Base-by-base conservation (phyloP, 2,797 vertebrate species). In the Premnoplex brunnescens region DNA sequence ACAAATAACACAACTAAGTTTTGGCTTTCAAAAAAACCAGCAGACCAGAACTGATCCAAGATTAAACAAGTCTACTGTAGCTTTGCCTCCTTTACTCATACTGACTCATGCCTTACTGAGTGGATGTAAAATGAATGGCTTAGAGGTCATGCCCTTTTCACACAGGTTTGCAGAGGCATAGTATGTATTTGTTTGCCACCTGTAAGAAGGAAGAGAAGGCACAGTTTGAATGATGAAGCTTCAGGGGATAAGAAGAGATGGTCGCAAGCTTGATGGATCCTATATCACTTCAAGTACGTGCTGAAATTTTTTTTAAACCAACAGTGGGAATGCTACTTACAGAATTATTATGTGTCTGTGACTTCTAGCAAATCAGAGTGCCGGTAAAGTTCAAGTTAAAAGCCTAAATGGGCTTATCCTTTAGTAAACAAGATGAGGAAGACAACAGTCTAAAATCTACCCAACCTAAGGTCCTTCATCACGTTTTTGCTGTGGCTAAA, bases 261-360 rank as follows among this genome's bases (percentile, higher is more conserved):
- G 8, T 59, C 14, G 20, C 37, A 67, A 77, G 51, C 37, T 75
- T 90, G 41, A 39, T 56, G 74, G 27, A 52, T 21, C 15, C 8
- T 41, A 3, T 34, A 20, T 72, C 19, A 9, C 46, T 56, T n/a
- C 26, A 62, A 55, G n/a, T 43, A 37, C 0, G 0, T 23, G 30
- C n/a, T 66, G 39, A 27, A 8, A 4, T 27, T 7, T 39, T 67
- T 68, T 85, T 88, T 72, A 77, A 66, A 44, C 22, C 32, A 44
- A 9, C 24, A 30, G 46, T 43, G 16, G n/a, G 30, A 67, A 30
- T 1, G 1, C 64, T 63, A 55, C 15, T 72, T 75, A 49, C 2
- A 55, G 75, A 41, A 60, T 52, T 30, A 5, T 24, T 85, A 22
- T 8, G 26, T 22, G 7, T 36, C 14, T 74, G n/a, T 73, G 73